Evolutionary conservation across 2,888 invertebrate species (phyloP).

Genomic region (Drosophila cyrtoloma): DNA sequence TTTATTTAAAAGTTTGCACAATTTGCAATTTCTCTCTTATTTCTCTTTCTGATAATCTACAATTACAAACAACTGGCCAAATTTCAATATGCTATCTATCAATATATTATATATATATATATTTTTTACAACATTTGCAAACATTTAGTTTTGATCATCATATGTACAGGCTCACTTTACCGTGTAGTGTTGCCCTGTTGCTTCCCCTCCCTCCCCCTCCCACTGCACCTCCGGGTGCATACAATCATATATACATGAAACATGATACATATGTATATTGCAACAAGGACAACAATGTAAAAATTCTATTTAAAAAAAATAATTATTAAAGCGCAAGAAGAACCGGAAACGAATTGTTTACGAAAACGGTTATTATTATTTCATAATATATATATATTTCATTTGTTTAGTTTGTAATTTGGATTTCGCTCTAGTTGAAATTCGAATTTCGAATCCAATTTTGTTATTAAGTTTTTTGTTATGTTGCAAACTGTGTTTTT

Average conservation of each 20-base stretch:
- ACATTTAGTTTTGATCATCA: slow-evolving; percentile 26
- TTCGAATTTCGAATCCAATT: slow-evolving; percentile 29
- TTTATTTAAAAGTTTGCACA: slow-evolving; percentile 15
- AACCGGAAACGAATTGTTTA: slow-evolving; percentile 17
- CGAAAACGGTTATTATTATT: slow-evolving; percentile 6
- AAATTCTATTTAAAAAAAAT: slow-evolving; percentile 67
- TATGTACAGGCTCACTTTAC: slow-evolving; percentile 18
- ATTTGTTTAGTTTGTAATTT: slow-evolving; percentile 33
- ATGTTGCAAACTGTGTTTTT: slow-evolving; percentile 44
- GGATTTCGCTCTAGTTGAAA: slow-evolving; percentile 46
- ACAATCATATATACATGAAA: slow-evolving; percentile 6
- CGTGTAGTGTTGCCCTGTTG: slow-evolving; percentile 6
- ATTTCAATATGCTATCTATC: slow-evolving; percentile 38
- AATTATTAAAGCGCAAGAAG: slow-evolving; percentile 51
- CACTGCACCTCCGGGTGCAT: not conserved
- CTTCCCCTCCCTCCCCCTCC: not conserved
- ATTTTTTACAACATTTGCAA: slow-evolving; percentile 38
- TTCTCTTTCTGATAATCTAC: slow-evolving; percentile 8
- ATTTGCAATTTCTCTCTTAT: slow-evolving; percentile 8
- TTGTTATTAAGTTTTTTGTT: slow-evolving; percentile 64
- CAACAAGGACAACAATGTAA: slow-evolving; percentile 36
- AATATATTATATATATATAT: slow-evolving; percentile 29
- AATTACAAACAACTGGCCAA: slow-evolving; percentile 39
- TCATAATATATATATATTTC: slow-evolving; percentile 7
- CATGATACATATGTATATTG: slow-evolving; percentile 18